phyloP scores from a whole-genome alignment of 2,113 vertebrate genomes.

The Myiozetetes cayanensis region DNA sequence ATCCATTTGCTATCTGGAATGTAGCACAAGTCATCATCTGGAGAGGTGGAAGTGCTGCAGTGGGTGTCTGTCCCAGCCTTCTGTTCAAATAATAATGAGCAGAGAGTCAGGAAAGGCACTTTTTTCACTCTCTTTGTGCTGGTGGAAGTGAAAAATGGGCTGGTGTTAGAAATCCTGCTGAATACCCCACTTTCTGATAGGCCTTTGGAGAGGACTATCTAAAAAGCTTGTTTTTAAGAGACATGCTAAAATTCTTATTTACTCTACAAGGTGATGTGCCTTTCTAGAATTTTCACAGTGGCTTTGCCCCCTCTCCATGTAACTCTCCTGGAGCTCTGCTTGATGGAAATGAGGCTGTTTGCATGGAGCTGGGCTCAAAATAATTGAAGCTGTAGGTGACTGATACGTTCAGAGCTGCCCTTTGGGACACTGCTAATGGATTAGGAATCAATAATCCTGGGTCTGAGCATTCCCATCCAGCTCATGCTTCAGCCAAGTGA shows the following conservation, averaged over 20 bases:
- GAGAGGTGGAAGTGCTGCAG: background rate
- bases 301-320: background rate
- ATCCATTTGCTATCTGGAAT: background rate
- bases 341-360: background rate
- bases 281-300: background rate
- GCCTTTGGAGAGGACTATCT: background rate
- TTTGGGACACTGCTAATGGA: background rate
- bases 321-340: background rate
- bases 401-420: background rate
- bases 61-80: background rate
- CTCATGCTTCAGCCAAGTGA: background rate
- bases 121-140: background rate
- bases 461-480: background rate
- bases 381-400: background rate
- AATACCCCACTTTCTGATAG: background rate
- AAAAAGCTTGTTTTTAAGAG: background rate
- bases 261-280: background rate
- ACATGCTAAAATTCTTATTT: background rate
- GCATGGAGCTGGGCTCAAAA: background rate
- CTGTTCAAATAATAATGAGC: slow-evolving; percentile 3
- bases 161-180: background rate
- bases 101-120: background rate
- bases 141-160: background rate
- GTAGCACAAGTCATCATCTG: background rate
- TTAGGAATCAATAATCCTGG: background rate